These are phyloP conservation scores for Lathronympha strigana DNA, from an alignment of 2,888 invertebrate species.

Conservation along the genomic window DNA sequence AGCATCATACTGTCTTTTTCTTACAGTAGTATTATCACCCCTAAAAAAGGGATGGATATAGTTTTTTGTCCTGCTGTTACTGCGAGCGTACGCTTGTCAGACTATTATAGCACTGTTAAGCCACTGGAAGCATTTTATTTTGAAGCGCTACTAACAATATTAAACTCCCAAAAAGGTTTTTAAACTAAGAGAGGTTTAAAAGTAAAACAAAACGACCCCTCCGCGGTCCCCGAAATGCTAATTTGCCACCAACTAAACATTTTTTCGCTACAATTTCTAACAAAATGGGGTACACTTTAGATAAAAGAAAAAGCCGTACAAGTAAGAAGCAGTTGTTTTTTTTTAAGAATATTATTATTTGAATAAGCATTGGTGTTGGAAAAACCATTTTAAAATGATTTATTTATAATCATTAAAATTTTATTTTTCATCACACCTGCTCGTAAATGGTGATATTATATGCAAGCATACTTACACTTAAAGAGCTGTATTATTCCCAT, in stretches of 20 bases:
- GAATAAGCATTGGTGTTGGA: too few relatives aligned
- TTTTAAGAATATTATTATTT: too few relatives aligned
- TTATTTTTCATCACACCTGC: too few relatives aligned
- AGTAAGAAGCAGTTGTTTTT: not conserved
- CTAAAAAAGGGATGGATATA: too few relatives aligned
- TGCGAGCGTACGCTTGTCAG: too few relatives aligned
- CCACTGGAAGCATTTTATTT: not conserved
- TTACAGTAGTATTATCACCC: too few relatives aligned
- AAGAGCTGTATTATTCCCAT: too few relatives aligned
- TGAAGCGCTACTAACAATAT: constrained; percentile 13
- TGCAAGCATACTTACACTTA: too few relatives aligned
- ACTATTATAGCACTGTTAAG: not conserved
- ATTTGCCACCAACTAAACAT: constrained; percentile 70
- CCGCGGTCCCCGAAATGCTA: constrained; percentile 61
- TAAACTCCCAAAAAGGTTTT: constrained; percentile 18
- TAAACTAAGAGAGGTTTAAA: constrained; percentile 26
- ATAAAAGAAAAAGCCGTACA: constrained; percentile 24
- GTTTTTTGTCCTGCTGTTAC: not conserved
- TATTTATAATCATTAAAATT: too few relatives aligned
- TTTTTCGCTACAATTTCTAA: constrained; percentile 62
- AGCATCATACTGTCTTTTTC: too few relatives aligned
- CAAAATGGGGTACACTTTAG: constrained; percentile 50
- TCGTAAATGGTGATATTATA: too few relatives aligned
- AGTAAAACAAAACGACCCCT: constrained; percentile 35
- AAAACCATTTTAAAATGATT: too few relatives aligned